Conservation (phyloP, 2,113 vertebrate genomes). For the Cryptotis parvus region DNA sequence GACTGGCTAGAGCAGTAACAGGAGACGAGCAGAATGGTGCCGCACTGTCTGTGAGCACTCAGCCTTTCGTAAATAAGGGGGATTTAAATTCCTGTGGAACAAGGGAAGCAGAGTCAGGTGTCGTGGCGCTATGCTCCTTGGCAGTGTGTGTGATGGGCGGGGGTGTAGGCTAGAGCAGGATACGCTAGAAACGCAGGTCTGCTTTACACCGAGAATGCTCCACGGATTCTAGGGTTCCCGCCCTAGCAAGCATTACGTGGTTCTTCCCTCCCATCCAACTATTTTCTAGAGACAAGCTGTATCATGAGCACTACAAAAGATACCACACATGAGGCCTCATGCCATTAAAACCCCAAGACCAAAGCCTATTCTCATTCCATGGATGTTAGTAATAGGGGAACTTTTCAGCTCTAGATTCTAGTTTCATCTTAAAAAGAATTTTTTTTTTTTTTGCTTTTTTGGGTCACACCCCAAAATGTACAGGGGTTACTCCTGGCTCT, state of each 20-base stretch:
- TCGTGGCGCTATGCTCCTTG: not conserved
- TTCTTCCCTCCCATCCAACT: not conserved
- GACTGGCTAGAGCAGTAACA: not conserved
- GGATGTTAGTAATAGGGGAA: not conserved
- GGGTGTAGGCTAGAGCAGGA: too few relatives aligned
- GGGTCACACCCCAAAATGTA: too few relatives aligned
- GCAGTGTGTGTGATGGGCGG: rapidly evolving
- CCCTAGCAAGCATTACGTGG: not conserved
- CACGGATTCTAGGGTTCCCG: not conserved
- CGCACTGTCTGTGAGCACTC: not conserved
- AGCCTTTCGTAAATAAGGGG: not conserved
- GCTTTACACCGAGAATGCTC: not conserved
- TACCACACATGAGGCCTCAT: not conserved
- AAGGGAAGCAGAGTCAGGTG: not conserved
- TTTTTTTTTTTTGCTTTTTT: too few relatives aligned
- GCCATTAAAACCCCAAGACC: not conserved
- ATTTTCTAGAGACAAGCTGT: not conserved
- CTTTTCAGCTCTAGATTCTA: conserved; percentile 33
- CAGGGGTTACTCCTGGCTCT: too few relatives aligned
- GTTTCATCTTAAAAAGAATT: conserved; percentile 29
- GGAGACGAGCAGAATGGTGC: not conserved
- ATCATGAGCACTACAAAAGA: not conserved
- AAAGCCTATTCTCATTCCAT: not conserved
- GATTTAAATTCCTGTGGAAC: not conserved
- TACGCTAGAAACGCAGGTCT: not conserved